phyloP scores from a whole-genome alignment of 2,888 invertebrate genomes.

The Formica aserva region DNA sequence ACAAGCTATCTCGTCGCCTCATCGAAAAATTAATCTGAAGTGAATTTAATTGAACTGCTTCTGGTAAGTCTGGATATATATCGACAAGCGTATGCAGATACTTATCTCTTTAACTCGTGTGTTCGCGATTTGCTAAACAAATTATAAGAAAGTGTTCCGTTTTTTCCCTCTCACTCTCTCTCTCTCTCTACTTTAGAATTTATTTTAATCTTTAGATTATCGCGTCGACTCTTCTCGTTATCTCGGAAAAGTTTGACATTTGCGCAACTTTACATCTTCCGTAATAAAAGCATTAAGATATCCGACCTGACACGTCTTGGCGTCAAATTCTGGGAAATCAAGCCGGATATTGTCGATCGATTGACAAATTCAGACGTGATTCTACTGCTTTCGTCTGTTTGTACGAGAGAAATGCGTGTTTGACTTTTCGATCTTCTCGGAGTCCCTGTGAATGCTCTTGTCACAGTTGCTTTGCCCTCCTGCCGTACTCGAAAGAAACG shows the following conservation, averaged over 20 bases:
- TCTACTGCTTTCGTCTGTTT: neutral
- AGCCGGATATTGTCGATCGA: neutral
- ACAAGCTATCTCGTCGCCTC: constrained; percentile 1
- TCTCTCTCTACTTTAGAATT: neutral
- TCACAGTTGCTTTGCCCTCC: constrained; percentile 15
- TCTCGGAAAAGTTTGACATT: constrained; percentile 9
- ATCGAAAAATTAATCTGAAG: neutral
- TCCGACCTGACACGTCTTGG: neutral
- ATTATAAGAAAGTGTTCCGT: constrained; percentile 20
- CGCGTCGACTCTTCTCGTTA: neutral
- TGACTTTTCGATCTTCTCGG: neutral
- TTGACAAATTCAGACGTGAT: neutral
- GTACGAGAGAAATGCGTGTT: neutral
- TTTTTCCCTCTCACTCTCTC: neutral
- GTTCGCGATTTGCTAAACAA: constrained; percentile 13
- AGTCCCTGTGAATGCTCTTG: neutral
- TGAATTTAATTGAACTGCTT: neutral
- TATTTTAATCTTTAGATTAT: constrained; percentile 17
- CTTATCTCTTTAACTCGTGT: neutral
- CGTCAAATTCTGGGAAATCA: constrained; percentile 6
- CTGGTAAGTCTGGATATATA: neutral
- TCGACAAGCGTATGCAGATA: neutral
- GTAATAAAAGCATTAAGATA: constrained; percentile 2
- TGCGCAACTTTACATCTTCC: constrained; percentile 10
- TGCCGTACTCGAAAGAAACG: constrained; percentile 13